Base-by-base conservation (phyloP, 2,888 invertebrate species). In the Drosophila leonis region DNA sequence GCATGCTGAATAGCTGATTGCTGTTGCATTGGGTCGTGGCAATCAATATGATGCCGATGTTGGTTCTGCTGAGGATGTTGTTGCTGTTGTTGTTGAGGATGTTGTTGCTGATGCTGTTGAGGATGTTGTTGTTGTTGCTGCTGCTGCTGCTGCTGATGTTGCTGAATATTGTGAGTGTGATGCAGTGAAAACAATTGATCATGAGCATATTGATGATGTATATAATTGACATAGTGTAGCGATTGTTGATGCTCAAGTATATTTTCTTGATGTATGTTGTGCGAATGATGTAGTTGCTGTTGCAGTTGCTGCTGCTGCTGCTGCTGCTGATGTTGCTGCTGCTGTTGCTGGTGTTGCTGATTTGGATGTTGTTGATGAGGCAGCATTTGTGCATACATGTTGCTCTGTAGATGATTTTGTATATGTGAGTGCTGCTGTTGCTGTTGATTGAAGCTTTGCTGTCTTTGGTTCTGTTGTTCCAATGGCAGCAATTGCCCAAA, bases 1-100 rank as follows among this genome's bases (percentile, higher is more conserved):
- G 62, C 31, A 44, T 59, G 82, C 33, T 79, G 83, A 18, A 71
- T 79, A 27, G 61, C 12, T 8, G 41, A 69, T 15, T 84, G 82
- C 65, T 90, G 91, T 76, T 93, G 92, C 63, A 93, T 84, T 57
- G 92, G 92, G 44, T 83, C 85, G 48, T 92, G 91, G 65, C 92
- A 90, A n/a, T 88, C 87, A 29, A 85, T 73, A 12, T 87, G 88
- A 42, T 83, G 90, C 41, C 83, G 82, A 46, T 75, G 78, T 31
- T 90, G 90, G 48, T 48, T 57, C 7, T 46, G 31, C 1, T 33
- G 48, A 9, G 31, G 33, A 7, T 41, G 63, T 10, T 59, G 37
- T 1, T 75, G 37, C 9, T 55, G 55, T 0, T 74, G 60, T 1
- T 41, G 67, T 2, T 63, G 57, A 4, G 54, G 48, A 8, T 37